Conservation (phyloP, 2,113 vertebrate species). For the Anguilla japonica region DNA sequence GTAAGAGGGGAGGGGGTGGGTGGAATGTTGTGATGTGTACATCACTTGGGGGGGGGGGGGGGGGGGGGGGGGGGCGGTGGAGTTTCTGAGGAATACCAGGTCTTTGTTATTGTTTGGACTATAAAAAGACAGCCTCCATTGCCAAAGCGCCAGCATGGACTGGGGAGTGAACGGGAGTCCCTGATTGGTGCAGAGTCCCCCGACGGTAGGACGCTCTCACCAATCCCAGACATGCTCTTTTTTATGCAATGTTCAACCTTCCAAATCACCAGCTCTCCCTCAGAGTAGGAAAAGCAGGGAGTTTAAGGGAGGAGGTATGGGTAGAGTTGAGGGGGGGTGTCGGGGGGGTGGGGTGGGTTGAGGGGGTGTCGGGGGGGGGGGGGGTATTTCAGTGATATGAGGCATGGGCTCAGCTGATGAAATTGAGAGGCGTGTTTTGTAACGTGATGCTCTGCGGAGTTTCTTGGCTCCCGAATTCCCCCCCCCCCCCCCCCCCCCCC, state of each 20-base stretch:
- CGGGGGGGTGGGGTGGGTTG: too few species aligned
- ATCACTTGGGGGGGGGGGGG: too few species aligned
- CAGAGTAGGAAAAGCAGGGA: background rate
- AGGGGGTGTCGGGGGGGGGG: too few species aligned
- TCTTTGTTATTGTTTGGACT: background rate
- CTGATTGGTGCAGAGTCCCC: background rate
- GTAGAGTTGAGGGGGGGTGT: too few species aligned
- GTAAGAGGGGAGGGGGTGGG: background rate
- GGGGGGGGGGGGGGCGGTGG: background rate
- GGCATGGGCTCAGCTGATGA: background rate
- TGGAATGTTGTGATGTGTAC: background rate
- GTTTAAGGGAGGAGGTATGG: too few species aligned
- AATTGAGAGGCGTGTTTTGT: constrained; percentile 12
- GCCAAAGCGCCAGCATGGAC: background rate
- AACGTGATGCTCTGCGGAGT: background rate
- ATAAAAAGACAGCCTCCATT: background rate
- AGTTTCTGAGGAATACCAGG: background rate
- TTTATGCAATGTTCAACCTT: background rate
- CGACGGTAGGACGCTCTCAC: background rate
- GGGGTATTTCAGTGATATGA: background rate
- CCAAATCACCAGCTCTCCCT: background rate
- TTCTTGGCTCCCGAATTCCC: background rate
- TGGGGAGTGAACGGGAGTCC: background rate
- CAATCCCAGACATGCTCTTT: background rate
- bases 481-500: too few species aligned